Evolutionary conservation across 1,140 invertebrate species (phyloP), one percentile per base, ranked within the genome.

Genomic region (Micrasema minimum): DNA sequence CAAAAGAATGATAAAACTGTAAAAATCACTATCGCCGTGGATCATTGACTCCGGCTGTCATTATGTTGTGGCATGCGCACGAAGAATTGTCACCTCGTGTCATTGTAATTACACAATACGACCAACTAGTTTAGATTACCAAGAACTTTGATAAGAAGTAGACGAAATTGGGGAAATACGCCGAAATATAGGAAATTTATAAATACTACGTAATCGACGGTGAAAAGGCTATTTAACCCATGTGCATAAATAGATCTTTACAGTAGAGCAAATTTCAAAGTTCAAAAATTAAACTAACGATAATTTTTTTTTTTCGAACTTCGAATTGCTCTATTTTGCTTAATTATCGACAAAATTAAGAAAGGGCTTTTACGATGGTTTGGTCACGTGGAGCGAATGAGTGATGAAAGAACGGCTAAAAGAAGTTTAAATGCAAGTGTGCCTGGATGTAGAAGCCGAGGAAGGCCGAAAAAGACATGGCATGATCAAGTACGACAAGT

Each of bases 1-100:
- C 55, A 59, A 59, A 22, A 38, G 16, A 59, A 22, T 43, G 55
- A 59, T 59, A 59, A 59, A 59, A 59, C 14, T 59, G 55, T 41
- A 22, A 59, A n/a, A 59, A 59, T 43, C 55, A 43, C 38, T 59
- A 59, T 59, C 55, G 22, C 55, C 11, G 9, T 35, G 18, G 55
- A 59, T 41, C 55, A 59, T 59, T 59, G 55, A 59, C 55, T 59
- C 37, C 20, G n/a, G 7, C 38, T 31, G 55, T 41, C 37, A 41
- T 59, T 59, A 59, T 16, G 35, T 14, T 41, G 37, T 23, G 35
- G 35, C 53, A 18, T 59, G 35, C 35, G 16, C 55, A 16, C 16
- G 16, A 41, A 31, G 22, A 59, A 59, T 41, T 41, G 14, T 38
- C 37, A 16, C 20, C 55, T 22, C 37, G 55, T 41, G 35, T 12